Evolutionary conservation across 1,140 invertebrate genomes (phyloP), one percentile per base, ranked within the genome.

Genomic region (Polypedilum pembai): DNA sequence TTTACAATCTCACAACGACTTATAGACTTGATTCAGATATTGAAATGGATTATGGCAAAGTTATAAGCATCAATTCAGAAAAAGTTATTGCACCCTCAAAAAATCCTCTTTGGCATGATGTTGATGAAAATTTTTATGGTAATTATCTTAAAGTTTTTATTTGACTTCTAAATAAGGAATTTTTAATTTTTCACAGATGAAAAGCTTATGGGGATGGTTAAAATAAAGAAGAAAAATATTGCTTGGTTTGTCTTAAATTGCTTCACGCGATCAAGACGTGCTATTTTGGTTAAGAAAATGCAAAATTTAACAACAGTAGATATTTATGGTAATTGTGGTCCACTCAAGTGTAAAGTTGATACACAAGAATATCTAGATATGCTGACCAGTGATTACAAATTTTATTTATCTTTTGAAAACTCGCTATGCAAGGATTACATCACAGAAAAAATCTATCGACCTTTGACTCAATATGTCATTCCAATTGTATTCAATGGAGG

Each of bases 381-480:
- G 7, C 74, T 88, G 4, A 76, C 80, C 18, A 81, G 82, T 0
- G 76, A 84, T 41, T 90, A 91, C 79, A 87, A 86, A 77, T 91
- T 91, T 77, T 91, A 90, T 79, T 79, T 91, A 33, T 84, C 89
- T 0, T 90, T 91, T 75, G 89, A 91, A 79, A 91, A 91, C 79
- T 85, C 86, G 24, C 80, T 85, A 15, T 83, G 83, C 76, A 79
- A 82, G 45, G 88, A 89, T 79, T 90, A 90, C 79, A 84, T 88
- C 20, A 89, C 88, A 0, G 88, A 90, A 77, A 89, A 89, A 77
- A 79, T 91, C 56, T 86, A 84, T 78, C 78, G 82, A 56, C 80
- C 83, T 5, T 75, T 87, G 40, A 76, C 81, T 76, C 77, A 85
- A 76, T 78, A 84, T 66, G 79, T 84, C 0, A 79, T 87, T 15